A percentile compares a stretch with the other conserved stretches of the same genome.
Conservation (phyloP, 2,113 vertebrate genomes). For the Callopanchax toddi region DNA sequence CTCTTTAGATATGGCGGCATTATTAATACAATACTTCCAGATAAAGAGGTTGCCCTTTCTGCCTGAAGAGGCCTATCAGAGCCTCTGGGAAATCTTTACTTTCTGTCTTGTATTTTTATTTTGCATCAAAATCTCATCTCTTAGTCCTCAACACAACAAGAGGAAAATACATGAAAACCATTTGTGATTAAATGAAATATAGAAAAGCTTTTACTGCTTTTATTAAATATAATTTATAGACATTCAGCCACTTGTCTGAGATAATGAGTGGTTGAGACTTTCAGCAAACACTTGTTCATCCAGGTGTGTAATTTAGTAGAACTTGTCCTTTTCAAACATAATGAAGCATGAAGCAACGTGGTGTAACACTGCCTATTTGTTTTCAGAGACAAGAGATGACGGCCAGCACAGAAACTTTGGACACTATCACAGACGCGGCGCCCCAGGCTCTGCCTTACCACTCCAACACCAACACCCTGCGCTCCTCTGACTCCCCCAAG, state of each 20-base stretch:
- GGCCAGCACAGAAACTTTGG: constrained; percentile 86
- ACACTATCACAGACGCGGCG: constrained; percentile 59
- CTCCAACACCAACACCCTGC: constrained; percentile 81
- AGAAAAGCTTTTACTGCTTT: constrained; percentile 39
- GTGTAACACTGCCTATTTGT: neutral
- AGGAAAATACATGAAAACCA: constrained; percentile 1
- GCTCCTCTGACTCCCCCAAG: constrained; percentile 87
- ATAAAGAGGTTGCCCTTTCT: constrained; percentile 64
- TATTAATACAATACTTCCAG: constrained; percentile 66
- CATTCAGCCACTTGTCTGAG: constrained; percentile 29
- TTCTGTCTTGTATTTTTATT: constrained; percentile 24
- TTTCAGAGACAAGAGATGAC: constrained; percentile 88
- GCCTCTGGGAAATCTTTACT: constrained; percentile 40
- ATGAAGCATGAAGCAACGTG: neutral
- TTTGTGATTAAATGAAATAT: neutral
- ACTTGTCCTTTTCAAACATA: neutral
- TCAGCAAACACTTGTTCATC: constrained; percentile 12
- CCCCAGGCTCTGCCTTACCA: constrained; percentile 93
- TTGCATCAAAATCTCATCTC: constrained; percentile 24
- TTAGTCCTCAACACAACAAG: constrained; percentile 27
- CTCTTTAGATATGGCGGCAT: constrained; percentile 58
- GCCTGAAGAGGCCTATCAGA: constrained; percentile 41
- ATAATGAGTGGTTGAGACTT: constrained; percentile 30
- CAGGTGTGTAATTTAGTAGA: neutral
- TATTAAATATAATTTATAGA: constrained; percentile 42